Base-by-base conservation (phyloP, 2,113 vertebrate genomes). In the Oostethus manadensis region DNA sequence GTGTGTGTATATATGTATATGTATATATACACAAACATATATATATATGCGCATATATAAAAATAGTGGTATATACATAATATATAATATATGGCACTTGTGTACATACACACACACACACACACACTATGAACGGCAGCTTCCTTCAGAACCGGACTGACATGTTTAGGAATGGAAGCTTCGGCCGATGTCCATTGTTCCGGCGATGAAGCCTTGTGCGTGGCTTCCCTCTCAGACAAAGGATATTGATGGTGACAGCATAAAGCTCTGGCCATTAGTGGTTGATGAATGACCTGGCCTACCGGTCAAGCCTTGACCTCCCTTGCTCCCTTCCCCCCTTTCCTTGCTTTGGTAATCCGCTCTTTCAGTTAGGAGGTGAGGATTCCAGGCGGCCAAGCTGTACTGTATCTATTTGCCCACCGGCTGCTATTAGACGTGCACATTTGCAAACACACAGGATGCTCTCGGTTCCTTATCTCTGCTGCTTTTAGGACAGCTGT, bases 391-490 rank as follows among this genome's bases (percentile, higher is more conserved):
- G 72, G 76, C 87, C 84, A 69, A 73, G 79, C 82, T 87, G 87
- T 77, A 83, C 81, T 80, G 87, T 89, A 90, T 88, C 79, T 87
- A 68, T 89, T 89, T 89, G 82, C 76, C 80, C 79, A 82, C 75
- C 51, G 84, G 78, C 85, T 68, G 75, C 83, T 83, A 69, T 89
- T 83, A 81, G 79, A 64, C 72, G 73, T 79, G 46, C 69, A 84
- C 83, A 88, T 87, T 86, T 82, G 58, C 57, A 85, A 82, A 87
- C 88, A 86, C 88, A 82, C 82, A 90, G 92, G 92, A 94, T 93
- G 90, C 92, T 91, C 91, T 89, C 85, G 84, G 84, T 6, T 42
- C 58, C 91, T 94, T 93, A 94, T 93, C 91, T 90, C 38, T 64
- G 65, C 88, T 79, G 89, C 86, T 89, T 85, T 89, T 86, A 87